A percentile compares a stretch with the other conserved stretches of the same genome.
Conservation (phyloP, 2,888 invertebrate genomes). For the Coelogynopora nodosa region DNA sequence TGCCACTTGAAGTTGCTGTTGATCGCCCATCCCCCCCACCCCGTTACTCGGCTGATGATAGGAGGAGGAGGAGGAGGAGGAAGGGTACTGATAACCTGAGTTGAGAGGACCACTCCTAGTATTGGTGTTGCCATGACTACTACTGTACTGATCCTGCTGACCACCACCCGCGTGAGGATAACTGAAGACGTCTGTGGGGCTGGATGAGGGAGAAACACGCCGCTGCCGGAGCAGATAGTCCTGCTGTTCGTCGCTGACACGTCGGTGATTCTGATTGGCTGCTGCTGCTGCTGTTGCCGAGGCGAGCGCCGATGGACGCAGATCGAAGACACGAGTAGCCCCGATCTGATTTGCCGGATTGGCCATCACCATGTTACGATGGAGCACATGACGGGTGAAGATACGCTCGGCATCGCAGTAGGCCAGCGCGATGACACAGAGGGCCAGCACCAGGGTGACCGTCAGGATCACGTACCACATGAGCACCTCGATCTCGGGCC, state of each 20-base stretch:
- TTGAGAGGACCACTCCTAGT: no score
- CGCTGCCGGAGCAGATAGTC: no score
- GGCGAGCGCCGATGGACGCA: not conserved
- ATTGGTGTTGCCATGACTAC: no score
- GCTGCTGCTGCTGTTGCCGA: no score
- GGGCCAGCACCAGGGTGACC: conserved; percentile 65
- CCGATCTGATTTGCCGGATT: not conserved
- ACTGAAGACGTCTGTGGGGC: no score
- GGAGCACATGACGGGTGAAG: conserved; percentile 62
- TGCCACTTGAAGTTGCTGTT: not conserved
- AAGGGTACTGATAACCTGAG: no score
- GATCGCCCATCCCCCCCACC: not conserved
- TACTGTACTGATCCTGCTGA: no score
- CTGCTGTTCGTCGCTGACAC: not conserved
- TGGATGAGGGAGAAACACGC: no score
- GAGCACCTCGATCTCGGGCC: conserved; percentile 64
- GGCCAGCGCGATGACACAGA: conserved; percentile 69
- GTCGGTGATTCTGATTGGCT: not conserved
- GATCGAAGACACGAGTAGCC: not conserved
- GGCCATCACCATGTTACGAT: conserved; percentile 46
- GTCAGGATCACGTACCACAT: conserved; percentile 55
- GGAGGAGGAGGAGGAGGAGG: no score
- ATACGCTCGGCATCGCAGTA: conserved; percentile 73
- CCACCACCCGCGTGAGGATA: no score
- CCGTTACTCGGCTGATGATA: no score